phyloP scores from a whole-genome alignment of 2,888 invertebrate genomes.

The Drepana falcataria region DNA sequence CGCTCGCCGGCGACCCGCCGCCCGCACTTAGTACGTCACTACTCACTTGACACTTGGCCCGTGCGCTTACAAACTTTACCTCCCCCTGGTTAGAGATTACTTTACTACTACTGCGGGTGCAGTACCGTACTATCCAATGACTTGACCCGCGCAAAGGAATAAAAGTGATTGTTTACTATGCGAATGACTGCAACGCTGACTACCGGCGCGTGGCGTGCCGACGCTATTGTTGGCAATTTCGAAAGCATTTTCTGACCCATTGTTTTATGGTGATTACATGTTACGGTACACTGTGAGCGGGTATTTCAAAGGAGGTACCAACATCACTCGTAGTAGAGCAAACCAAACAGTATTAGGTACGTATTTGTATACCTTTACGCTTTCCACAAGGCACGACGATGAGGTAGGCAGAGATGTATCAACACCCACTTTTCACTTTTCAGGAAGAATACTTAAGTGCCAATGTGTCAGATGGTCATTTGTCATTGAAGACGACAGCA shows the following conservation, averaged over 20 bases:
- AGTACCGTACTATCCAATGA: constrained; percentile 39
- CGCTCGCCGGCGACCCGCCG: constrained; percentile 17
- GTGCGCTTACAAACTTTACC: constrained; percentile 8
- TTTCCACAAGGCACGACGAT: too few relatives aligned
- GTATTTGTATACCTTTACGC: too few relatives aligned
- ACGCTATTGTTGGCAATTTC: constrained; percentile 49
- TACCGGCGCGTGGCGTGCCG: constrained; percentile 33
- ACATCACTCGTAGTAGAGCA: constrained; percentile 1
- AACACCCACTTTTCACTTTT: too few relatives aligned
- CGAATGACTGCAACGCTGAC: constrained; percentile 41
- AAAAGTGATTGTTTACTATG: constrained; percentile 63
- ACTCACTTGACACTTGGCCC: constrained; percentile 3
- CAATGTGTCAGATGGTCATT: too few relatives aligned
- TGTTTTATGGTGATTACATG: constrained; percentile 51
- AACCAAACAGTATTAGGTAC: not conserved
- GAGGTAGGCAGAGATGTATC: too few relatives aligned
- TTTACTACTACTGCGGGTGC: constrained; percentile 4
- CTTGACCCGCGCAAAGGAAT: constrained; percentile 51
- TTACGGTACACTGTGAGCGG: constrained; percentile 39
- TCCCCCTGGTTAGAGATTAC: constrained; percentile 12
- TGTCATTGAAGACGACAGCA: too few relatives aligned
- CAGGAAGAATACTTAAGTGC: too few relatives aligned
- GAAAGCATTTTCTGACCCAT: constrained; percentile 58
- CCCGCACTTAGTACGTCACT: constrained; percentile 12
- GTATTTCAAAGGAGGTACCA: constrained; percentile 13